Evolutionary conservation across 1,140 invertebrate species (phyloP).

Genomic region (Papilio xuthus): DNA sequence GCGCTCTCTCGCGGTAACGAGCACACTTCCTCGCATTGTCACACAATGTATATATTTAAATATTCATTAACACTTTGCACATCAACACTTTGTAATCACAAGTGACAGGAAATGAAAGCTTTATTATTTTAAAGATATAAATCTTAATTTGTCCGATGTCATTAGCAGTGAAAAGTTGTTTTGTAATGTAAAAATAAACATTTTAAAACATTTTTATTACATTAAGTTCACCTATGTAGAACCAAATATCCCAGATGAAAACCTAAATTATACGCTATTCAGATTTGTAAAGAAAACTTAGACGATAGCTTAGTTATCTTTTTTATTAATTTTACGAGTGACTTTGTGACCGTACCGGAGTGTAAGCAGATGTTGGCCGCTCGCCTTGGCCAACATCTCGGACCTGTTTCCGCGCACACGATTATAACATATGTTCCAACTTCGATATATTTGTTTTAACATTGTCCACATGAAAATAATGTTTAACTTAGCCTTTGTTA

Average conservation of each 20-base stretch:
- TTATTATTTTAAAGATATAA: background rate
- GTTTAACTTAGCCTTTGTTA: too few relatives aligned
- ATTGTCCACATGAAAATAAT: background rate
- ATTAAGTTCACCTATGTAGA: too few relatives aligned
- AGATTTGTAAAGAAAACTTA: background rate
- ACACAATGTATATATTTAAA: background rate
- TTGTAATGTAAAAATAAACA: too few relatives aligned
- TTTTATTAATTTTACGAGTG: background rate
- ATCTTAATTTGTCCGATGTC: background rate
- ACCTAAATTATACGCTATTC: too few relatives aligned
- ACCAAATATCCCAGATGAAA: too few relatives aligned
- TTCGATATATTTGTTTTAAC: background rate
- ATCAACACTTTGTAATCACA: background rate
- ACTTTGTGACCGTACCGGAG: background rate
- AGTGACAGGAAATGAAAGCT: background rate
- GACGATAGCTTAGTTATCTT: background rate
- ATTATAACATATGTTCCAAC: background rate
- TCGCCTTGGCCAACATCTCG: conserved; percentile 20
- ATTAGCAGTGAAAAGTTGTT: too few relatives aligned
- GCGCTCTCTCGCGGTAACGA: background rate
- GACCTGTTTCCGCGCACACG: background rate
- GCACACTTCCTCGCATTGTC: background rate
- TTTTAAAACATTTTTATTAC: too few relatives aligned
- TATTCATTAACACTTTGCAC: background rate
- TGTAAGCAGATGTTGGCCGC: conserved; percentile 13